Conservation (phyloP, 92 coral and sea anemone species). For the Zoanthus sansibaricus region DNA sequence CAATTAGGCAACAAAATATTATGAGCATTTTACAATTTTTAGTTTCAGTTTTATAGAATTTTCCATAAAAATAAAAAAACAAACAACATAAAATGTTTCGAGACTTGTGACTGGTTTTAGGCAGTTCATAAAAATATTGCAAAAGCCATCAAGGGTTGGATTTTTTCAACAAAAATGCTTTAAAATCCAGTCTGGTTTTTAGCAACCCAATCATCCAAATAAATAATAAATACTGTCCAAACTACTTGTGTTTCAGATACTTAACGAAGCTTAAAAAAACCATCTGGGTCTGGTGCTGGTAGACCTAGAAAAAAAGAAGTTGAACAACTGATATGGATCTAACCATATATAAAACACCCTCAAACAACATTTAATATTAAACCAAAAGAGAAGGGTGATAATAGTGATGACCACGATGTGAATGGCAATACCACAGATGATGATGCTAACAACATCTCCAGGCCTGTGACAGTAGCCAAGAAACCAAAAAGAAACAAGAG, state of each 20-base stretch:
- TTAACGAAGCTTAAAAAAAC: neutral
- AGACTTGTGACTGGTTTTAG: constrained; percentile 22
- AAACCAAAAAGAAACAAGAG: constrained; percentile 37
- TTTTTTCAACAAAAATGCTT: constrained; percentile 13
- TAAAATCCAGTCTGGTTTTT: neutral
- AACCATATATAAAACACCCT: constrained; percentile 25
- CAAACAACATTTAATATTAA: constrained; percentile 31
- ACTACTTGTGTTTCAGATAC: constrained; percentile 20
- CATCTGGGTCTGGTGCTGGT: constrained; percentile 38
- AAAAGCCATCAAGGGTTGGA: neutral
- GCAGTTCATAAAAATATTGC: constrained; percentile 9
- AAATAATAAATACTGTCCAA: neutral
- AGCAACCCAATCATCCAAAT: constrained; percentile 15
- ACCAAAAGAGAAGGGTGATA: constrained; percentile 28
- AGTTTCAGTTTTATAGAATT: constrained; percentile 8
- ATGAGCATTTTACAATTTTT: neutral
- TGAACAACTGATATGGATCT: constrained; percentile 24
- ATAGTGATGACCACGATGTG: constrained; percentile 37
- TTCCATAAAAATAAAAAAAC: constrained; percentile 1
- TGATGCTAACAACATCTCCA: constrained; percentile 16
- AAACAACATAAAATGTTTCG: constrained; percentile 8
- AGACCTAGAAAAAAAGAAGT: constrained; percentile 26
- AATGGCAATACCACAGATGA: constrained; percentile 27
- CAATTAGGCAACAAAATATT: neutral
- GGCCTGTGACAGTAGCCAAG: constrained; percentile 29